phyloP scores from a whole-genome alignment of 2,797 vertebrate species.

The Taeniopygia guttata region DNA sequence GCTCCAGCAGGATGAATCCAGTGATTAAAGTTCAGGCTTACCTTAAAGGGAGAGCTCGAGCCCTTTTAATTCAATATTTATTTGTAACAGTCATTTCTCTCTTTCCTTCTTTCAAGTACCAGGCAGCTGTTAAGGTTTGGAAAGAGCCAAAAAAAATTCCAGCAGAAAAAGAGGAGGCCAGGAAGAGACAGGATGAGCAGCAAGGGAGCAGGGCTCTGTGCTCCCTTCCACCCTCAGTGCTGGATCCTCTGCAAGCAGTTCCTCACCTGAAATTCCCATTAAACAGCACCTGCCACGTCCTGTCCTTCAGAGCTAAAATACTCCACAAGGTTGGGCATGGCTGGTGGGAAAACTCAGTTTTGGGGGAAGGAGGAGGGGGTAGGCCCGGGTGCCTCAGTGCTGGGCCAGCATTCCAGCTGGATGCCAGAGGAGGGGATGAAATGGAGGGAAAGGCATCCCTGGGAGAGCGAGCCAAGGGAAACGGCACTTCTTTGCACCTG shows the following conservation, averaged over 20 bases:
- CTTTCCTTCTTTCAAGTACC: not conserved
- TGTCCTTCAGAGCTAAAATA: not conserved
- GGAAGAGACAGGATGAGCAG: not conserved
- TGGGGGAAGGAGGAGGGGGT: not conserved
- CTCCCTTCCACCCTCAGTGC: not conserved
- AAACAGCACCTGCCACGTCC: not conserved
- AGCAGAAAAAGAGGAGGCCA: not conserved
- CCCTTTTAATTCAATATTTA: not conserved
- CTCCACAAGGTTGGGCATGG: accelerated
- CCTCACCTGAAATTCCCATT: not conserved
- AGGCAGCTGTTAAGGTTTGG: not conserved
- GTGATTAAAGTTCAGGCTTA: not conserved
- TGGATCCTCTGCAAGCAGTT: not conserved
- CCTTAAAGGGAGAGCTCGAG: not conserved
- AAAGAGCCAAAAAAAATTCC: not conserved
- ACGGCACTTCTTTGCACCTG: not conserved
- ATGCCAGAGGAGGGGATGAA: not conserved
- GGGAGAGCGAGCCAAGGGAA: not conserved
- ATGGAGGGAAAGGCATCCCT: not conserved
- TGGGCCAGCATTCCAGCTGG: not conserved
- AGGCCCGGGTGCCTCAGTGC: accelerated
- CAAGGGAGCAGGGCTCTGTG: accelerated
- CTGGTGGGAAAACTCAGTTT: not conserved
- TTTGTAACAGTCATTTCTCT: not conserved
- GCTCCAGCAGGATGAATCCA: not conserved